Evolutionary conservation across 2,888 invertebrate species (phyloP).

Genomic region (Folsomia manolachei): DNA sequence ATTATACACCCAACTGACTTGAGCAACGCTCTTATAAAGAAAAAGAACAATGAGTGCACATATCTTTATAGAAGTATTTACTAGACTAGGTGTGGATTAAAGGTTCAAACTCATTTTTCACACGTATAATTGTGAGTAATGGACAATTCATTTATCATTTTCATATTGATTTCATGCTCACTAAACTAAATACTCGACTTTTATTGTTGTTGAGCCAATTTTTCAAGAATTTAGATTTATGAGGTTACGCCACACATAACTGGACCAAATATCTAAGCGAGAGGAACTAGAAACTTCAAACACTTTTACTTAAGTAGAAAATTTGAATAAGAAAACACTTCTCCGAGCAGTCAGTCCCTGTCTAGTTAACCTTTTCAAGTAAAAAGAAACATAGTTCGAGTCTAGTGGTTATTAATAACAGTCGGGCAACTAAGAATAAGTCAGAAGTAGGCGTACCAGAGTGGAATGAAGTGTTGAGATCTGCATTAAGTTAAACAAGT

Average conservation of each 20-base stretch:
- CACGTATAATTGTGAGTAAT: slow-evolving; percentile 15
- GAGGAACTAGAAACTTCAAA: neutral
- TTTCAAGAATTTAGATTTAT: slow-evolving; percentile 13
- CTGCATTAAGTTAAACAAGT: slow-evolving; percentile 26
- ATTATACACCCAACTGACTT: too few species aligned
- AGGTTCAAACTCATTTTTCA: slow-evolving; percentile 9
- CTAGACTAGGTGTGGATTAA: slow-evolving; percentile 17
- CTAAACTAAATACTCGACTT: slow-evolving; percentile 15
- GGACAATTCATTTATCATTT: slow-evolving; percentile 14
- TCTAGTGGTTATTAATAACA: neutral
- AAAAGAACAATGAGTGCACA: too few species aligned
- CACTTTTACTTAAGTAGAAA: neutral
- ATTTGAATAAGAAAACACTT: neutral
- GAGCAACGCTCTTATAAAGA: too few species aligned
- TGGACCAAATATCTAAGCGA: neutral
- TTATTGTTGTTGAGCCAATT: slow-evolving; percentile 12
- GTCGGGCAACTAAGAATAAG: too few species aligned
- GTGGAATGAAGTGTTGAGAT: slow-evolving; percentile 32
- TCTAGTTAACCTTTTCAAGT: neutral
- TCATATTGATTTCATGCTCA: slow-evolving; percentile 13
- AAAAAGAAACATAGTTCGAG: neutral
- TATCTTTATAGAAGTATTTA: too few species aligned
- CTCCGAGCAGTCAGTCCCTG: neutral
- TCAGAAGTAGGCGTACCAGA: neutral
- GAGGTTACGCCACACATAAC: neutral